Evolutionary conservation across 2,888 invertebrate species (phyloP).

Genomic region (Saturnia pavonia): DNA sequence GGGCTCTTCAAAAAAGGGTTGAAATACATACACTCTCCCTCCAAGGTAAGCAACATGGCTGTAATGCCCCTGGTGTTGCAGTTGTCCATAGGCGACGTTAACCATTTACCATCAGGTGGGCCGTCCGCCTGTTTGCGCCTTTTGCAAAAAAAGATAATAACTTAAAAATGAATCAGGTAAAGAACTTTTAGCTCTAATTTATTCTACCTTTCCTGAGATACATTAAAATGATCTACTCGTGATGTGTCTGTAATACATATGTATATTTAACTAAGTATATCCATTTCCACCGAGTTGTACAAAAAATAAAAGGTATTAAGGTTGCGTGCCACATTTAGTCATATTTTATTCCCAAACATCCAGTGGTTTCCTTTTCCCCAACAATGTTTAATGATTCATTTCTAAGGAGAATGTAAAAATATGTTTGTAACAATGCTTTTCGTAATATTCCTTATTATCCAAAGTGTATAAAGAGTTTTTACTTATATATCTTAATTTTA

Average conservation of each 20-base stretch:
- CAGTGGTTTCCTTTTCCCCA: constrained; percentile 32
- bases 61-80: too few relatives aligned
- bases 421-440: constrained; percentile 46
- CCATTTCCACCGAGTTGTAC: background rate
- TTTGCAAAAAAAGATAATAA: too few relatives aligned
- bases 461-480: background rate
- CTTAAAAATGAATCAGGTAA: too few relatives aligned
- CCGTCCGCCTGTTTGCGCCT: too few relatives aligned
- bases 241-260: background rate
- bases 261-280: constrained; percentile 3
- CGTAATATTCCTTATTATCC: background rate
- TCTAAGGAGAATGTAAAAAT: constrained; percentile 47
- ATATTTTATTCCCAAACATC: constrained; percentile 34
- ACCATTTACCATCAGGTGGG: too few relatives aligned
- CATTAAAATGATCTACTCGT: background rate
- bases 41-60: too few relatives aligned
- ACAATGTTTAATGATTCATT: constrained; percentile 55
- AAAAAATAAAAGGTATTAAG: constrained; percentile 13
- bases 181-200: background rate
- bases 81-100: too few relatives aligned
- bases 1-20: too few relatives aligned
- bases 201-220: background rate
- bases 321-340: constrained; percentile 28
- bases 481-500: background rate
- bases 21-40: too few relatives aligned